phyloP scores from a whole-genome alignment of 2,797 vertebrate genomes.

The Heteromormyrus szaboi region DNA sequence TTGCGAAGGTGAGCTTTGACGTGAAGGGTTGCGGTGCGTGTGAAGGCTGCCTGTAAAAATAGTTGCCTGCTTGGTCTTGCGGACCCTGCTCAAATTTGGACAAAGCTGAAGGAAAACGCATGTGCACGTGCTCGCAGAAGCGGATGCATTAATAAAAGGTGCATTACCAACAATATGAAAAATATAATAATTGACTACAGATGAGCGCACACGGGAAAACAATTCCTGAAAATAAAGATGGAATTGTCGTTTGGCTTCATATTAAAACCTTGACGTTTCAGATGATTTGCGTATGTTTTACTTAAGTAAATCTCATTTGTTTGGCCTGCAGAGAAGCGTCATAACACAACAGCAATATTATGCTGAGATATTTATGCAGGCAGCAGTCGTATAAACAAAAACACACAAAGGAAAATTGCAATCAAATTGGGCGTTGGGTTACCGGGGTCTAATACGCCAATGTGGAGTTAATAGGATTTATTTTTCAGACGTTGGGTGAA shows the following conservation, averaged over 20 bases:
- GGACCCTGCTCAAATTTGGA: slow-evolving; percentile 15
- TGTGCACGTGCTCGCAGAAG: slow-evolving; percentile 21
- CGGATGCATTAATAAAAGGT: not conserved
- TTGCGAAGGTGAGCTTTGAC: slow-evolving; percentile 56
- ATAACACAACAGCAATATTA: not conserved
- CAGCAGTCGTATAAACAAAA: not conserved
- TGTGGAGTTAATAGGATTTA: not conserved
- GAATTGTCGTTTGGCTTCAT: not conserved
- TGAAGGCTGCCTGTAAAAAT: slow-evolving; percentile 38
- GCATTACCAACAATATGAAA: not conserved
- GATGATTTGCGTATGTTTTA: not conserved
- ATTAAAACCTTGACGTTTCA: not conserved
- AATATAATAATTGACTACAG: not conserved
- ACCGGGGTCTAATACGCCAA: not conserved
- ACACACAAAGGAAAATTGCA: not conserved
- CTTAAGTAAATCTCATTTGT: not conserved
- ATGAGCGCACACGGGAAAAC: not conserved
- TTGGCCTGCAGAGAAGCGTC: not conserved
- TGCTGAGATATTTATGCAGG: not conserved
- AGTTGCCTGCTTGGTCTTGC: slow-evolving; percentile 22
- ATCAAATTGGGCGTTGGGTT: not conserved
- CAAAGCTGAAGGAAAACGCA: slow-evolving; percentile 15
- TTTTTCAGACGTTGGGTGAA: not conserved
- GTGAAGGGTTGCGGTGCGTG: slow-evolving; percentile 25
- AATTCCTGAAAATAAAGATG: not conserved